Conservation (phyloP, 2,888 invertebrate species). For the Cerceris ruficornis region DNA sequence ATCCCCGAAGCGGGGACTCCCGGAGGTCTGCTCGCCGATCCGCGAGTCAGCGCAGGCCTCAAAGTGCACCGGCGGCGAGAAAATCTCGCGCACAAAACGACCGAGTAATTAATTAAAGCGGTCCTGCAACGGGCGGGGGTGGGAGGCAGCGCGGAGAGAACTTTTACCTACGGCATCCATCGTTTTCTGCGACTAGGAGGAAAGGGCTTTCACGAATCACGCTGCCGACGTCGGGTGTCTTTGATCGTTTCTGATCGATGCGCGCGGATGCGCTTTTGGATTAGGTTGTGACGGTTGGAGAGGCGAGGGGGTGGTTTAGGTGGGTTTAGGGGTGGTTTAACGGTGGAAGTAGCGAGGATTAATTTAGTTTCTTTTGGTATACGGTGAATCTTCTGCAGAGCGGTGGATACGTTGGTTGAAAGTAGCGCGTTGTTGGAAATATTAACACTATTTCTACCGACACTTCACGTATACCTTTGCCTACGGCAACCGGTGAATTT, state of each 20-base stretch:
- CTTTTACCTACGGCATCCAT: neutral
- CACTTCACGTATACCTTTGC: no score
- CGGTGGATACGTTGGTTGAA: no score
- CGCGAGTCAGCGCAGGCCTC: slow-evolving; percentile 23
- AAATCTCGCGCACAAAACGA: slow-evolving; percentile 54
- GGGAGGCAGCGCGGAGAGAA: neutral
- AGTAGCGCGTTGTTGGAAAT: no score
- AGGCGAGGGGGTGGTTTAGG: neutral
- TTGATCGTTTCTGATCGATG: no score
- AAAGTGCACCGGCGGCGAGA: slow-evolving; percentile 36
- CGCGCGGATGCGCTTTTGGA: no score
- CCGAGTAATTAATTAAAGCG: slow-evolving; percentile 72
- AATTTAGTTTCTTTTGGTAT: no score
- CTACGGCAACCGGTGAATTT: no score
- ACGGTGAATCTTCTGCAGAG: no score
- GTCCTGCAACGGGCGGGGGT: slow-evolving; percentile 19
- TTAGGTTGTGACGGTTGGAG: neutral
- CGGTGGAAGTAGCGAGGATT: no score
- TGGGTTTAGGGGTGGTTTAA: neutral
- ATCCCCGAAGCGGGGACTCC: slow-evolving; percentile 1
- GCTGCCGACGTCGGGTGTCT: no score
- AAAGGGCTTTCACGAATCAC: neutral
- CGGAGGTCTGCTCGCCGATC: slow-evolving; percentile 50
- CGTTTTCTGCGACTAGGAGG: neutral
- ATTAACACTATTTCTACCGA: no score